Conservation (phyloP, 2,888 invertebrate species). For the Rotaria magnacalcarata region DNA sequence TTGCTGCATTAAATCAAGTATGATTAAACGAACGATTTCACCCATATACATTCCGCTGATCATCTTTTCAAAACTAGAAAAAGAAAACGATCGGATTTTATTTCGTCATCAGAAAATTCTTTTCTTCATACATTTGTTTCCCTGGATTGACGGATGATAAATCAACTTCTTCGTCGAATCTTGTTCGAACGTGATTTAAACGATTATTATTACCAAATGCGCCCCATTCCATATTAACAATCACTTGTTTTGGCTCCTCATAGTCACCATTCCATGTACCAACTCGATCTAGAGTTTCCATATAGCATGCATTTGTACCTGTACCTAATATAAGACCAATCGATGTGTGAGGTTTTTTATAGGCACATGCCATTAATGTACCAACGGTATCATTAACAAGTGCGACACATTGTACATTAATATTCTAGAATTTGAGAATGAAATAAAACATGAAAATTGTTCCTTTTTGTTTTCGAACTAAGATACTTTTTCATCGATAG, state of each 20-base stretch:
- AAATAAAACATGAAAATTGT: not conserved
- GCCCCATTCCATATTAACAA: slow-evolving; percentile 95
- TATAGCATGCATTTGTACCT: slow-evolving; percentile 90
- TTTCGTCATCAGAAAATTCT: too few relatives aligned
- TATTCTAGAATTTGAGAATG: slow-evolving; percentile 65
- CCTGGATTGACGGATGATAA: slow-evolving; percentile 71
- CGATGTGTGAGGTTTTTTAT: slow-evolving; percentile 84
- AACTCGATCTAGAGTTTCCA: slow-evolving; percentile 78
- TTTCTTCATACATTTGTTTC: slow-evolving; percentile 66
- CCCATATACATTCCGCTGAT: slow-evolving; percentile 47
- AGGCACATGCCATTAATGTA: slow-evolving; percentile 94
- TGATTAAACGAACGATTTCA: slow-evolving; percentile 45
- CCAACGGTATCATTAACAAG: slow-evolving; percentile 95
- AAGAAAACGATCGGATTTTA: not conserved
- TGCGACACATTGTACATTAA: slow-evolving; percentile 85
- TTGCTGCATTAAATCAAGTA: slow-evolving; percentile 43
- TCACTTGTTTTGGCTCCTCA: slow-evolving; percentile 65
- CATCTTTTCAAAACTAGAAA: slow-evolving; percentile 47
- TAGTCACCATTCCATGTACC: slow-evolving; percentile 70
- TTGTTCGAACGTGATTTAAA: slow-evolving; percentile 77
- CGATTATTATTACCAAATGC: slow-evolving; percentile 87
- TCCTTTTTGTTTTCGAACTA: too few relatives aligned
- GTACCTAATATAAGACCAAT: slow-evolving; percentile 94
- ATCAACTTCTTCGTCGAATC: slow-evolving; percentile 73
- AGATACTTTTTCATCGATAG: slow-evolving; percentile 65